Evolutionary conservation across 2,888 invertebrate species (phyloP), one percentile per base, ranked within the genome.

Genomic region (Vanessa cardui): DNA sequence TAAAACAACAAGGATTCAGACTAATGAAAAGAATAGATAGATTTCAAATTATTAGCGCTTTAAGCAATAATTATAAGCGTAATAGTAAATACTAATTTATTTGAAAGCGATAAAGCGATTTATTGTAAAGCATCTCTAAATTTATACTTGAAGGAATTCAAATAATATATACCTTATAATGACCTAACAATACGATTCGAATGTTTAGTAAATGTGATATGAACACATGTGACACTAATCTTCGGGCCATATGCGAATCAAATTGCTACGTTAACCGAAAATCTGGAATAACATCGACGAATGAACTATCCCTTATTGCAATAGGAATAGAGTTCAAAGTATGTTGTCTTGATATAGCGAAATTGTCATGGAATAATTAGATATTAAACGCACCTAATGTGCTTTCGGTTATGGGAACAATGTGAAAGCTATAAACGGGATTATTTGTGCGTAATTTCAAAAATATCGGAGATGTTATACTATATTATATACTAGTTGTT

Each of bases 231-330:
- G 75, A 74, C 72, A 73, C 74, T 77, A 78, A 78, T 77, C 73
- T 75, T 72, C 67, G 73, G 66, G 73, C 76, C 77, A 77, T 74
- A 76, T 79, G 79, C 77, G 77, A 77, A 77, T 77, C 79, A 71
- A 79, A 79, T 77, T 77, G 76, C 74, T 71, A 74, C 75, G 76
- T 76, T 76, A 74, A 68, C 65, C 63, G 71, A 68, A 73, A 70
- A 71, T 68, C 64, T 64, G 66, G 58, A 31, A 66, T 21, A 12
- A 20, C 21, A 12, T 26, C 18, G 18, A 39, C 49, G 9, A 6
- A 60, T 46, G 49, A 68, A 64, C 62, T 50, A 18, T 46, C 39
- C 64, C 64, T 64, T 68, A 72, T 45, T 20, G 4, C 15, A 18
- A 20, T 12, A 5, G 0, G 0, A 9, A 20, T 71, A 70, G 66